A percentile compares a stretch with the other conserved stretches of the same genome.
phyloP scores from a whole-genome alignment of 2,113 vertebrate species.

The Cinclus mexicanus region DNA sequence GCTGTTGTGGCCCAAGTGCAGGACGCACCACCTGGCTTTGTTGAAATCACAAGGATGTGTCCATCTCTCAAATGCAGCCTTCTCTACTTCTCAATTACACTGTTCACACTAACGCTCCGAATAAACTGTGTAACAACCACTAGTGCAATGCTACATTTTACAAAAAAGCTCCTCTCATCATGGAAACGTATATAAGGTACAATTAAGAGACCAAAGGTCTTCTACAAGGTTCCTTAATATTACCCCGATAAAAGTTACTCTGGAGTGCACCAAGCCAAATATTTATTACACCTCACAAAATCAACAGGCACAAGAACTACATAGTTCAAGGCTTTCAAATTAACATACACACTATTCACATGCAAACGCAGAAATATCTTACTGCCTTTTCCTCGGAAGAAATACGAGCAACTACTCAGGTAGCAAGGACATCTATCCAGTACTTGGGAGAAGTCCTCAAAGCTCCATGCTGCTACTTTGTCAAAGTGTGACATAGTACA shows the following conservation, averaged over 20 bases:
- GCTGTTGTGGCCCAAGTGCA: neutral
- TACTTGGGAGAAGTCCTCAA: neutral
- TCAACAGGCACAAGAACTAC: neutral
- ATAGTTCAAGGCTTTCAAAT: neutral
- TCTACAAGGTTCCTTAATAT: neutral
- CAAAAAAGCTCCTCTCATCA: neutral
- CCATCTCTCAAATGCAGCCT: neutral
- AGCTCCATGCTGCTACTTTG: neutral
- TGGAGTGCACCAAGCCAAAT: neutral
- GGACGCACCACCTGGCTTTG: neutral
- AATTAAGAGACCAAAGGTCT: neutral
- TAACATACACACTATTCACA: neutral
- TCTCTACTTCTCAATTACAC: neutral
- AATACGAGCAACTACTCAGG: neutral
- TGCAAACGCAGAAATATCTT: neutral
- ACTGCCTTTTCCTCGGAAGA: neutral
- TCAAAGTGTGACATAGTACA: rapidly evolving
- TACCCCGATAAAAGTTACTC: neutral
- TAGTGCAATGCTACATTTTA: neutral
- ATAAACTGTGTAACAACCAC: neutral
- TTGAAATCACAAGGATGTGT: neutral
- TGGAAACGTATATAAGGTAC: neutral
- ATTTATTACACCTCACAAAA: neutral
- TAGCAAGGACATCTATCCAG: neutral
- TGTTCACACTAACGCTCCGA: neutral